A percentile compares a stretch with the other conserved stretches of the same genome.
phyloP scores from a whole-genome alignment of 2,888 invertebrate species.

The Caenorhabditis sp. region DNA sequence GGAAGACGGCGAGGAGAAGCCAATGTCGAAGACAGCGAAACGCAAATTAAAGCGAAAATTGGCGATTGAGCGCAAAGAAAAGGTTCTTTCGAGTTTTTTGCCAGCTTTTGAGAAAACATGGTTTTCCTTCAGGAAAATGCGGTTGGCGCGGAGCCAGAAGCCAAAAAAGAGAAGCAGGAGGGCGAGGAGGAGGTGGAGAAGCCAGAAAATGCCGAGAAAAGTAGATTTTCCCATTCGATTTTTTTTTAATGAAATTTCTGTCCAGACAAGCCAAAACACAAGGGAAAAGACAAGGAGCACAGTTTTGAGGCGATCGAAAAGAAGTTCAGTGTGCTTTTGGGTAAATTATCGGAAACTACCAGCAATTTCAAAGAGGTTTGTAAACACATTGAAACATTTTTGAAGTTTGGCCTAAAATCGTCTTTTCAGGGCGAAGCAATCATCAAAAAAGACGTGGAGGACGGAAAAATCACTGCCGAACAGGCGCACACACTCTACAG shows the following conservation, averaged over 20 bases:
- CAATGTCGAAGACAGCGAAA: slow-evolving; percentile 43
- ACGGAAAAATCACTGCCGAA: slow-evolving; percentile 46
- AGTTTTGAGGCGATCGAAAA: slow-evolving; percentile 54
- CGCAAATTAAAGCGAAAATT: slow-evolving; percentile 30
- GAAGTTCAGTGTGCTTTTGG: slow-evolving; percentile 41
- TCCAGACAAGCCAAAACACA: slow-evolving; percentile 23
- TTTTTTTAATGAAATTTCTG: not conserved
- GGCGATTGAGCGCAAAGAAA: slow-evolving; percentile 36
- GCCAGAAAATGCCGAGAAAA: not conserved
- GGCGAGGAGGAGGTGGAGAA: not conserved
- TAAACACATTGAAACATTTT: not conserved
- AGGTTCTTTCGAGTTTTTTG: not conserved
- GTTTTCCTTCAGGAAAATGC: slow-evolving; percentile 2
- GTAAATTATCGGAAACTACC: slow-evolving; percentile 42
- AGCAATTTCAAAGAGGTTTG: slow-evolving; percentile 44
- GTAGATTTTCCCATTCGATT: no score
- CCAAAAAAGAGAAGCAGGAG: slow-evolving; percentile 11
- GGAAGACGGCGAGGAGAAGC: slow-evolving; percentile 16
- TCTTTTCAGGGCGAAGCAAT: slow-evolving; percentile 41
- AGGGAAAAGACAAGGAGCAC: slow-evolving; percentile 37
- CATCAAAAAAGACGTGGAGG: slow-evolving; percentile 55
- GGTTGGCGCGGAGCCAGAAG: slow-evolving; percentile 10
- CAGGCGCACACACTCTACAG: slow-evolving; percentile 42
- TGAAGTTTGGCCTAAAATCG: not conserved
- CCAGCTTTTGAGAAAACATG: not conserved